Conservation (phyloP, 2,888 invertebrate genomes). For the Scaptomyza reducta region DNA sequence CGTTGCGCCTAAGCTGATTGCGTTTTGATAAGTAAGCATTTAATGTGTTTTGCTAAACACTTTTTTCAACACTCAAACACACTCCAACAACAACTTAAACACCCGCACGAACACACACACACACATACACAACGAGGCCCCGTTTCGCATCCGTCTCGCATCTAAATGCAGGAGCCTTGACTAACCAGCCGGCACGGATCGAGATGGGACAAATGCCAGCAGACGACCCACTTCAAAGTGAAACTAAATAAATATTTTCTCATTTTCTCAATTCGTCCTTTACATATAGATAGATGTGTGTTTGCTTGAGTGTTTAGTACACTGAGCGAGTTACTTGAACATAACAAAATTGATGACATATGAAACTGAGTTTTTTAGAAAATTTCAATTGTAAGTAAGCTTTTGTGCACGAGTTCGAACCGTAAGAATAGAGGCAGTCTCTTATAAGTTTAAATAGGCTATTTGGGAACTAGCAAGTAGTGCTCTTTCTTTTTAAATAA, state of each 20-base stretch:
- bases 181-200: slow-evolving; percentile 18
- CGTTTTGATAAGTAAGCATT: slow-evolving; percentile 78
- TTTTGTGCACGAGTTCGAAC: no score
- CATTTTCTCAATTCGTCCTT: slow-evolving; percentile 34
- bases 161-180: slow-evolving; percentile 37
- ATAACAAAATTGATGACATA: neutral
- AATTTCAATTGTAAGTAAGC: no score
- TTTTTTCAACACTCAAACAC: slow-evolving; percentile 57
- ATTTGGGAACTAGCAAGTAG: no score
- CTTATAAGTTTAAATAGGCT: no score
- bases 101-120: slow-evolving; percentile 11
- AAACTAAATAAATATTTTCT: slow-evolving; percentile 75
- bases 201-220: slow-evolving; percentile 13
- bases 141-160: slow-evolving; percentile 3
- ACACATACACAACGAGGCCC: neutral
- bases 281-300: slow-evolving; percentile 17
- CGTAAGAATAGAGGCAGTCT: no score
- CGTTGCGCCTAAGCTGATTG: slow-evolving; percentile 73
- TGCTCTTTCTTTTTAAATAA: no score
- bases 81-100: slow-evolving; percentile 17
- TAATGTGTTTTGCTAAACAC: slow-evolving; percentile 77
- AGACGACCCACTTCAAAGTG: slow-evolving; percentile 66
- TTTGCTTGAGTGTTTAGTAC: slow-evolving; percentile 2
- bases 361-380: neutral
- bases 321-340: slow-evolving; percentile 17